These are phyloP conservation scores for Rana temporaria DNA, from an alignment of 2,113 vertebrate species.

Conservation along the genomic window DNA sequence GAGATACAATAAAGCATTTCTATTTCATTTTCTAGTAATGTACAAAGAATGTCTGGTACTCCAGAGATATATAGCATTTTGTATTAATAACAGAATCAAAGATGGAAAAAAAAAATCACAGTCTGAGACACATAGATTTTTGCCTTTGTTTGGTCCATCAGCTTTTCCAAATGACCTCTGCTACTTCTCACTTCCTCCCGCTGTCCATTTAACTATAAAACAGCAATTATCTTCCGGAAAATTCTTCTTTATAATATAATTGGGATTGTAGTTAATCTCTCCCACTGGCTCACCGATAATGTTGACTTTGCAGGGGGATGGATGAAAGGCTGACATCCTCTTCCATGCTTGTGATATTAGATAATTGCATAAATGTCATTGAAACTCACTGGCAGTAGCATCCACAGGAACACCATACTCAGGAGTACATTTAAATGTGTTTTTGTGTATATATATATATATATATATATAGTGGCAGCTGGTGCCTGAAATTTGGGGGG, in stretches of 20 bases:
- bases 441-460: too few species aligned
- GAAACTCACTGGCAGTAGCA: background rate
- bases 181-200: conserved; percentile 1
- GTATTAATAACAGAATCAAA: background rate
- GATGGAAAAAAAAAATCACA: background rate
- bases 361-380: conserved; percentile 44
- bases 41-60: background rate
- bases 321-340: conserved; percentile 3
- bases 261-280: conserved; percentile 32
- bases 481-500: too few species aligned
- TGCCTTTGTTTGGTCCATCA: conserved; percentile 17
- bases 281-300: conserved; percentile 12
- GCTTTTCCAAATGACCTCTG: conserved; percentile 26
- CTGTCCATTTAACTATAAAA: conserved; percentile 24
- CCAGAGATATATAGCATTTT: background rate
- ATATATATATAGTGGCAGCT: too few species aligned
- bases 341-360: conserved; percentile 15
- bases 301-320: conserved; percentile 13
- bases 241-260: conserved; percentile 47
- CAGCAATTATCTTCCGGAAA: conserved; percentile 36
- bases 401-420: too few species aligned
- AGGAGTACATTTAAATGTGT: too few species aligned
- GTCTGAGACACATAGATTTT: conserved; percentile 23
- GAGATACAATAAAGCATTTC: too few species aligned
- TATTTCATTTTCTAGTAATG: too few species aligned